Base-by-base conservation (phyloP, 2,113 vertebrate genomes). In the Misgurnus anguillicaudatus region DNA sequence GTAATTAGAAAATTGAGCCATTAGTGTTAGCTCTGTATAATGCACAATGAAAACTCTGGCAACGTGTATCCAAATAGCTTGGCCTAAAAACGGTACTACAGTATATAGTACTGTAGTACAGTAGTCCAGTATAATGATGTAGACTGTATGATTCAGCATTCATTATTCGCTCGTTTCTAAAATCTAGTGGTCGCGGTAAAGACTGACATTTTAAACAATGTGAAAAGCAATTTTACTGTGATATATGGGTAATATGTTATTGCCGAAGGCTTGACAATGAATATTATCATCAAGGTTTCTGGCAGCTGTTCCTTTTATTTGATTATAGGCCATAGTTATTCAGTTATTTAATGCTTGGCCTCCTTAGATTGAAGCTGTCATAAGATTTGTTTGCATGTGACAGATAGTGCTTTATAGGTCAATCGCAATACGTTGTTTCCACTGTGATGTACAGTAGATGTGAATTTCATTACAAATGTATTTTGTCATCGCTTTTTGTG, bases 371-470 rank as follows among this genome's bases (percentile, higher is more conserved):
- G 47, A 77, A 42, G 17, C 47, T 66, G 63, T 11, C 8, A 16
- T 73, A 60, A 74, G 9, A 66, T 68, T 16, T 41, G 13, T 55
- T 17, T 53, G 39, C 45, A 14, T 48, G 53, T 47, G 31, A 71
- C 31, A 38, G 36, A 61, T 60, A 47, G 48, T 31, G 11, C 21
- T 21, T 55, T 10, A 39, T 71, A 57, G 62, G 9, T 74, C 21
- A 14, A 41, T 62, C 36, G 21, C 58, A 24, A 24, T 75, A 14
- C 1, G 31, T 47, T 70, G 21, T 75, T 75, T 63, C 16, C 47
- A 57, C 48, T 62, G 6, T 39, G 5, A 63, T 75, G 77, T 69
- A 70, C 47, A 75, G 38, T 75, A 80, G 24, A 75, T 67, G 53
- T 67, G 64, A 60, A 51, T 64, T 75, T 14, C 38, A 57, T 45